Conservation (phyloP, 2,113 vertebrate species). For the Thalassoma bifasciatum region DNA sequence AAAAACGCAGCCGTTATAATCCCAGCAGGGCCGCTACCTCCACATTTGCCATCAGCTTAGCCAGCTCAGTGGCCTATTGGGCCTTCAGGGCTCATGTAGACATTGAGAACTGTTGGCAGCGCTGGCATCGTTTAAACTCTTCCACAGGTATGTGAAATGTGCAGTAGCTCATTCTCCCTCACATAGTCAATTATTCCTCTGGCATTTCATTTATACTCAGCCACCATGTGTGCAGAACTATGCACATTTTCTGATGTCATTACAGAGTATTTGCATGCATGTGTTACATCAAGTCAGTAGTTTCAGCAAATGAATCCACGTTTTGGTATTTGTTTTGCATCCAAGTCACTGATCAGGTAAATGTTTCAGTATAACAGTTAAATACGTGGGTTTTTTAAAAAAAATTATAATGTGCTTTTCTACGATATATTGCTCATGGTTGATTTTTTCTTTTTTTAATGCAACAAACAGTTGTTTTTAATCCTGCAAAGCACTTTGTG, state of each 20-base stretch:
- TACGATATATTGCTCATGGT: no score
- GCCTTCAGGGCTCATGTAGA: conserved; percentile 3
- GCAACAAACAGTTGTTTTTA: no score
- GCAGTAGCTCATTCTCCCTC: background rate
- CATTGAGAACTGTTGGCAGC: background rate
- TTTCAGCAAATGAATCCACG: background rate
- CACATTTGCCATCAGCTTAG: conserved; percentile 46
- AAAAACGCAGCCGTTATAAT: conserved; percentile 60
- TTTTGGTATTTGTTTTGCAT: no score
- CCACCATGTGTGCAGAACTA: background rate
- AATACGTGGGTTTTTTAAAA: no score
- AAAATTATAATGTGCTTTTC: no score
- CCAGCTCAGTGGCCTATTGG: conserved; percentile 34
- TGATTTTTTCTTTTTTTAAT: no score
- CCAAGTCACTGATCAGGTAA: no score
- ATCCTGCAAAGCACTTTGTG: no score
- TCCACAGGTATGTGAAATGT: background rate
- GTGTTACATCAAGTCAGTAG: background rate
- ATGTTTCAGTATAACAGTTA: no score
- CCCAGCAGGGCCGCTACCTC: conserved; percentile 46
- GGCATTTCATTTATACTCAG: background rate
- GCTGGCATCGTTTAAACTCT: background rate
- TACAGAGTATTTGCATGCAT: no score
- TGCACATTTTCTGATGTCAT: background rate
- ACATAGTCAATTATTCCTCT: background rate